Percentiles rank a stretch among this genome's conserved stretches.
Conservation (phyloP, 1,140 invertebrate species). For the Atta colombica region DNA sequence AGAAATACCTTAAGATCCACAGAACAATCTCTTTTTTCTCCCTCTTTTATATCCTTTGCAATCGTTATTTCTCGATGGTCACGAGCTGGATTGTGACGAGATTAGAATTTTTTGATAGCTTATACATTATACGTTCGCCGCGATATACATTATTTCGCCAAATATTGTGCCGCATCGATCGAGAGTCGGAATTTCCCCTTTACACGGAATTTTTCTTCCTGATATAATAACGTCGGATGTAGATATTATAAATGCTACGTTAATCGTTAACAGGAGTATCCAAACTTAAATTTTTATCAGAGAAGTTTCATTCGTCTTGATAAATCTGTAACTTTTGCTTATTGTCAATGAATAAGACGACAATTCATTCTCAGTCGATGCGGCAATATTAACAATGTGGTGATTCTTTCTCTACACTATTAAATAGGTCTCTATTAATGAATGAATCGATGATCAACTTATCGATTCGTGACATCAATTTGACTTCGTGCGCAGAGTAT, state of each 20-base stretch:
- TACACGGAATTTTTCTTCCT: slow-evolving; percentile 10
- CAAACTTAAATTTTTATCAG: slow-evolving; percentile 19
- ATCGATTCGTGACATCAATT: slow-evolving; percentile 66
- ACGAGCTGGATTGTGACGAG: slow-evolving; percentile 50
- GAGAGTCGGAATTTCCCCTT: slow-evolving; percentile 36
- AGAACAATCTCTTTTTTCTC: not conserved
- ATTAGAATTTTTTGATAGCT: slow-evolving; percentile 69
- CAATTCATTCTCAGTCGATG: slow-evolving; percentile 43
- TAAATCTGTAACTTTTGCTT: slow-evolving; percentile 15
- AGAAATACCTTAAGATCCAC: not conserved
- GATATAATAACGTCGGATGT: not conserved
- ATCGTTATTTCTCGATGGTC: not conserved
- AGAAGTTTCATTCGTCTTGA: not conserved
- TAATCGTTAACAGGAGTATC: not conserved
- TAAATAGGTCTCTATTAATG: too few species aligned
- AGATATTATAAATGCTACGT: not conserved
- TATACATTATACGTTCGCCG: slow-evolving; percentile 60
- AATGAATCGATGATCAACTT: too few species aligned
- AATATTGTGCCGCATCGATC: slow-evolving; percentile 48
- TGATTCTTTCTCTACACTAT: not conserved
- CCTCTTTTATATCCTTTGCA: not conserved
- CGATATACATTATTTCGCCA: slow-evolving; percentile 49
- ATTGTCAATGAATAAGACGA: slow-evolving; percentile 58
- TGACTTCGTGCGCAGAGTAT: slow-evolving; percentile 78
- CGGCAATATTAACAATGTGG: slow-evolving; percentile 35